Conservation (phyloP, 2,888 invertebrate genomes). For the Epistrophella euchroma region DNA sequence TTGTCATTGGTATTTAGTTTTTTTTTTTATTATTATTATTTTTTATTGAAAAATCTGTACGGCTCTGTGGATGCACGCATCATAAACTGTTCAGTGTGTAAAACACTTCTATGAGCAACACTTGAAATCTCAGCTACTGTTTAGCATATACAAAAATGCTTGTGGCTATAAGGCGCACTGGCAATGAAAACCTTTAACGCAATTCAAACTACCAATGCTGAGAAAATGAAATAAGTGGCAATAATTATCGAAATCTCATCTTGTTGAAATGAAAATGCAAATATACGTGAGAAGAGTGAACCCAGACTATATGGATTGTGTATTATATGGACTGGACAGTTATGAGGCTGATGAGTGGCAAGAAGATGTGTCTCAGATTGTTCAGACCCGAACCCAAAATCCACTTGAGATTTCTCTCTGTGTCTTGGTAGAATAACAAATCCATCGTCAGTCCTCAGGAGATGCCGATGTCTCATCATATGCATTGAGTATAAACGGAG, state of each 20-base stretch:
- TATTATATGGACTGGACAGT: conserved; percentile 21
- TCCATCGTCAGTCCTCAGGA: not conserved
- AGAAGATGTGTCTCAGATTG: conserved; percentile 71
- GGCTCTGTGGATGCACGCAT: conserved; percentile 63
- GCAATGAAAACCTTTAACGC: conserved; percentile 27
- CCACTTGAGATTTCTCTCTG: conserved; percentile 61
- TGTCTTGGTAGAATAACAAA: conserved; percentile 57
- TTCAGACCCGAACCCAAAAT: conserved; percentile 64
- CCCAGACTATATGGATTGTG: conserved; percentile 4
- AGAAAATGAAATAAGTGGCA: conserved; percentile 81
- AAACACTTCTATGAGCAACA: conserved; percentile 67
- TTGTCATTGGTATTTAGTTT: conserved; percentile 39
- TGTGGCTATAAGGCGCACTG: conserved; percentile 19
- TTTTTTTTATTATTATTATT: not conserved
- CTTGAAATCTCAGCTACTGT: conserved; percentile 71
- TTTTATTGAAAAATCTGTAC: not conserved
- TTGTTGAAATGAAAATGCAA: conserved; percentile 73
- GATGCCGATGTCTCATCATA: not conserved
- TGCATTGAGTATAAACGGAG: not conserved
- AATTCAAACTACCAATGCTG: conserved; percentile 48
- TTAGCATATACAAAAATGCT: conserved; percentile 62
- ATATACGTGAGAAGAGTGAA: conserved; percentile 59
- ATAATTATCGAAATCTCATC: conserved; percentile 81
- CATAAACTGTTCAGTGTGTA: conserved; percentile 58
- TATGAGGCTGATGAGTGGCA: conserved; percentile 70